Evolutionary conservation across 2,113 vertebrate genomes (phyloP), one percentile per base, ranked within the genome.

Genomic region (Corythornis cristatus): DNA sequence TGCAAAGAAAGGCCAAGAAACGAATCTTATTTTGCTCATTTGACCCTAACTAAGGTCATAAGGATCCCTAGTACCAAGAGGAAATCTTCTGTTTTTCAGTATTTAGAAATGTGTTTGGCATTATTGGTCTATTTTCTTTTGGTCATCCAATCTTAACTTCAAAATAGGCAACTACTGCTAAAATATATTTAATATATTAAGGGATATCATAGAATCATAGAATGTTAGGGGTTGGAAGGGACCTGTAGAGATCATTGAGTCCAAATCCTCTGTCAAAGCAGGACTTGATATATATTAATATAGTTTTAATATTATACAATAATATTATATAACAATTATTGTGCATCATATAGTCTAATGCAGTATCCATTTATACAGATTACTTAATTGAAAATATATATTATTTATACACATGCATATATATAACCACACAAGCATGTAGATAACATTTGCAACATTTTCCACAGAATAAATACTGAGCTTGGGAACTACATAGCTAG

Each of bases 381-480:
- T n/a, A n/a, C n/a, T n/a, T n/a, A n/a, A n/a, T n/a, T n/a, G n/a
- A n/a, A n/a, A n/a, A n/a, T n/a, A n/a, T n/a, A n/a, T n/a, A n/a
- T n/a, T n/a, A n/a, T n/a, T n/a, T n/a, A 9, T 42, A 15, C 3
- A 58, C 1, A 20, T 16, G 26, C 6, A 15, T 3, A 11, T 5
- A 33, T 7, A 16, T 50, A 50, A 23, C 22, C 48, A 23, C 48
- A 50, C 48, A 50, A 12, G 21, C 48, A 50, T 50, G 48, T 23
- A 50, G 48, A 12, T 23, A 23, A 23, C 48, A 50, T 76, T 77
- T 91, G 40, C 66, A 96, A 86, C 72, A 73, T 89, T 96, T 96
- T 96, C 96, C 88, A 29, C 31, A 45, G 65, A 94, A 88, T n/a
- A 76, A 66, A 95, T 88, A 68, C n/a, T 93, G 89, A 95, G 61